A percentile compares a stretch with the other conserved stretches of the same genome.
Evolutionary conservation across 2,797 vertebrate genomes (phyloP).

Genomic region (Platyrinchus mystaceus): DNA sequence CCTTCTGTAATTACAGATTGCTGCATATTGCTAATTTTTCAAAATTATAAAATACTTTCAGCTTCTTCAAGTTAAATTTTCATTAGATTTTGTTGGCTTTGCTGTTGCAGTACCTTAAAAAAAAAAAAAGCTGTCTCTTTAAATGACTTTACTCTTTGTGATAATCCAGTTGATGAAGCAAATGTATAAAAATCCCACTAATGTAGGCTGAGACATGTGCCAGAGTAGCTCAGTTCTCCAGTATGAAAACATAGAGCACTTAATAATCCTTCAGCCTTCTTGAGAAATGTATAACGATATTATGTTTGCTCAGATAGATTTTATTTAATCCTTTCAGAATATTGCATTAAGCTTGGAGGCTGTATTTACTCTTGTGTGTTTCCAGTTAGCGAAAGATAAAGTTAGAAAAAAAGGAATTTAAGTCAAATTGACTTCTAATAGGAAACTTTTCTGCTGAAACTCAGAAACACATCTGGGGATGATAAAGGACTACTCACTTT

Average conservation of each 20-base stretch:
- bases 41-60: background rate
- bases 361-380: constrained; percentile 43
- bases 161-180: constrained; percentile 49
- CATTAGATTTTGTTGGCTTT: background rate
- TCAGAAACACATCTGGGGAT: background rate
- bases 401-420: background rate
- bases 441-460: background rate
- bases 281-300: constrained; percentile 24
- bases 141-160: constrained; percentile 26
- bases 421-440: background rate
- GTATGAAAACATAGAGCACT: constrained; percentile 33
- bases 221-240: constrained; percentile 21
- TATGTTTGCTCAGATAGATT: constrained; percentile 51
- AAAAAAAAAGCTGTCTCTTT: background rate
- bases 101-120: background rate
- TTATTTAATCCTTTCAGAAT: constrained; percentile 63
- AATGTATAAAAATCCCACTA: constrained; percentile 44
- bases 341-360: constrained; percentile 12
- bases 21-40: background rate
- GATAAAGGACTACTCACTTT: background rate
- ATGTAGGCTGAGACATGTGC: constrained; percentile 45
- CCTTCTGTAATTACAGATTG: background rate
- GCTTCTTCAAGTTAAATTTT: background rate
- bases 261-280: constrained; percentile 55
- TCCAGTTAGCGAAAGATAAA: constrained; percentile 14